phyloP scores from a whole-genome alignment of 2,113 vertebrate genomes.

The Zeus faber region DNA sequence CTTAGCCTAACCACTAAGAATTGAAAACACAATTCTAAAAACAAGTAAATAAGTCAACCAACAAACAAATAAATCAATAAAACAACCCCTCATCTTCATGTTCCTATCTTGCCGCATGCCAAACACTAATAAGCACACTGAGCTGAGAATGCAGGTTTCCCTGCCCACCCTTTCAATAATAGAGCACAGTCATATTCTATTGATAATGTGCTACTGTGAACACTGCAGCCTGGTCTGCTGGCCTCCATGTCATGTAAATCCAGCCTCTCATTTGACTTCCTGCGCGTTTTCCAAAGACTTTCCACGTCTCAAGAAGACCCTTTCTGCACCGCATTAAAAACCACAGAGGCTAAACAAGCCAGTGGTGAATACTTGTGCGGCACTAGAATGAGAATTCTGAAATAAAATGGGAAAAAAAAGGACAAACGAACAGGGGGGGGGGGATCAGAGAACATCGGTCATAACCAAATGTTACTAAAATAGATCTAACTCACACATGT shows the following conservation, averaged over 20 bases:
- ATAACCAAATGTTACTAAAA: slow-evolving; percentile 10
- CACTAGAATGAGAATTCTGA: slow-evolving; percentile 30
- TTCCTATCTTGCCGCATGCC: neutral
- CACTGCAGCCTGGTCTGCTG: slow-evolving; percentile 56
- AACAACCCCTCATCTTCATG: neutral
- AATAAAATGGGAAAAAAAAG: slow-evolving; percentile 26
- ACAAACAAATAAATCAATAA: too few relatives aligned
- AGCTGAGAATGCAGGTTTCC: slow-evolving; percentile 37
- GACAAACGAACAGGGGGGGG: slow-evolving; percentile 3
- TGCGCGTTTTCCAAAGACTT: slow-evolving; percentile 49
- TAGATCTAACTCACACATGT: too few relatives aligned
- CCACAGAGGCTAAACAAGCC: slow-evolving; percentile 34
- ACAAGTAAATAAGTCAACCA: too few relatives aligned
- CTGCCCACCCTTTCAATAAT: slow-evolving; percentile 60
- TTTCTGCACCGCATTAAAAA: slow-evolving; percentile 47
- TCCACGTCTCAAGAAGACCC: slow-evolving; percentile 42
- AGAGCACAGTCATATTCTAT: slow-evolving; percentile 65
- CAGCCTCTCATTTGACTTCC: slow-evolving; percentile 59
- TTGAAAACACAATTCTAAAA: slow-evolving; percentile 8
- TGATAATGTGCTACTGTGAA: slow-evolving; percentile 60
- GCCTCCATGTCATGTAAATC: slow-evolving; percentile 65
- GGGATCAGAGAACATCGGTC: slow-evolving; percentile 13
- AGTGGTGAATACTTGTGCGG: slow-evolving; percentile 43
- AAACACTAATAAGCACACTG: slow-evolving; percentile 29
- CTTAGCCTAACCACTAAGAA: too few relatives aligned